Evolutionary conservation across 2,888 invertebrate species (phyloP).

Genomic region (Athalia rosae): DNA sequence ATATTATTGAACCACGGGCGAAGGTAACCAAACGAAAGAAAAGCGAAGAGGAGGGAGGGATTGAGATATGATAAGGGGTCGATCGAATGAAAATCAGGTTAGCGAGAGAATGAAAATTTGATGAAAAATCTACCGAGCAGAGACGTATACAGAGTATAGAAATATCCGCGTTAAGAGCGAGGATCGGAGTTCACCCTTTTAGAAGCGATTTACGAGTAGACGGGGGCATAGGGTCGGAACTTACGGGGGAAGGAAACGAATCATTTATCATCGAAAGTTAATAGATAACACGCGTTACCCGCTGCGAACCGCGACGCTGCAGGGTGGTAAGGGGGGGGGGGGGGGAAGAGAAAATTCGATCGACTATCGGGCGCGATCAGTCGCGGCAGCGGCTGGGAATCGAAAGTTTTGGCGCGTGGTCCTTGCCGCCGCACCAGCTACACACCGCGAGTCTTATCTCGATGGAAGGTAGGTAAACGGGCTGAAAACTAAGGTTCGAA

Average conservation of each 20-base stretch:
- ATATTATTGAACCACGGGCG: neutral
- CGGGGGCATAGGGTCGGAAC: conserved; percentile 45
- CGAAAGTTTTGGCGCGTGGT: conserved; percentile 39
- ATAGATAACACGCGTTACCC: conserved; percentile 63
- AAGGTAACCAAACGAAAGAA: too few species aligned
- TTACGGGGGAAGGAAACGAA: conserved; percentile 63
- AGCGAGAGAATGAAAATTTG: neutral
- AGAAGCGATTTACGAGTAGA: conserved; percentile 60
- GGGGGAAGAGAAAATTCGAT: conserved; percentile 53
- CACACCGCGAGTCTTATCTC: conserved; percentile 35
- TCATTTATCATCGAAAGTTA: conserved; percentile 64
- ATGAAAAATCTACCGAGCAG: conserved; percentile 19
- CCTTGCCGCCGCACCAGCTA: conserved; percentile 22
- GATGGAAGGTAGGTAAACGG: conserved; percentile 25
- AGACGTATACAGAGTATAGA: conserved; percentile 16
- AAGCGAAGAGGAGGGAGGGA: too few species aligned
- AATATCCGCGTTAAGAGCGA: conserved; percentile 10
- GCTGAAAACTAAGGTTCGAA: conserved; percentile 30
- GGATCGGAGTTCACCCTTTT: conserved; percentile 41
- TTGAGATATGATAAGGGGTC: too few species aligned
- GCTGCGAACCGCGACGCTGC: too few species aligned
- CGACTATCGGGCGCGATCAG: conserved; percentile 47
- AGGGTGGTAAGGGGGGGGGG: conserved; percentile 50
- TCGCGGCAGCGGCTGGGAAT: conserved; percentile 39
- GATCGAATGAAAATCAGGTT: too few species aligned